phyloP scores from a whole-genome alignment of 2,113 vertebrate genomes.

The Albula goreensis region DNA sequence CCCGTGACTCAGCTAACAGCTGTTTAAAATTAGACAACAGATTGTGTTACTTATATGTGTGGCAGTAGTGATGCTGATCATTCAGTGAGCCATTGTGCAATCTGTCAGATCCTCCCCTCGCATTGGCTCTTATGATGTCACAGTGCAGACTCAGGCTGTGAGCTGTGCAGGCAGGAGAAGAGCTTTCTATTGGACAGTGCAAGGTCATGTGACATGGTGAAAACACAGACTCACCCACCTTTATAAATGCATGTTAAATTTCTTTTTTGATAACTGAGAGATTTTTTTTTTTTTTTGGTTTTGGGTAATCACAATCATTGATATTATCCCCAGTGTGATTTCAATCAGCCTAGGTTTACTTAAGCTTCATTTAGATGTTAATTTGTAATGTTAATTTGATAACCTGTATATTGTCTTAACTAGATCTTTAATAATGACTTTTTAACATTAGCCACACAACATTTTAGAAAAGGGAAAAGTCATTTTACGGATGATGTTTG shows the following conservation, averaged over 20 bases:
- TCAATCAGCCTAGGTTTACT: too few relatives aligned
- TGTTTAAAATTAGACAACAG: slow-evolving; percentile 76
- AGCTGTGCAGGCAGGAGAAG: too few relatives aligned
- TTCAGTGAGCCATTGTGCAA: slow-evolving; percentile 59
- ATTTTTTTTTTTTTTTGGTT: too few relatives aligned
- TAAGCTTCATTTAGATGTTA: neutral
- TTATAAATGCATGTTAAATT: too few relatives aligned
- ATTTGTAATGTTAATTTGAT: neutral
- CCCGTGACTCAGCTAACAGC: slow-evolving; percentile 65
- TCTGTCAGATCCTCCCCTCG: slow-evolving; percentile 57
- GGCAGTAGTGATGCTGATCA: slow-evolving; percentile 64
- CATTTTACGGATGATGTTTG: neutral
- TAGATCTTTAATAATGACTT: too few relatives aligned
- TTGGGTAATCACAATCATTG: too few relatives aligned
- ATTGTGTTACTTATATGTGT: slow-evolving; percentile 72
- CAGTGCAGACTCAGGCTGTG: slow-evolving; percentile 1
- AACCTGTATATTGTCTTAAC: too few relatives aligned
- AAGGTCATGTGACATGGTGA: too few relatives aligned
- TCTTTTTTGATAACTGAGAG: too few relatives aligned
- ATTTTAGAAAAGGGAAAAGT: neutral
- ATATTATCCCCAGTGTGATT: too few relatives aligned
- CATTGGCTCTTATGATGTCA: slow-evolving; percentile 46
- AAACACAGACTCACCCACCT: too few relatives aligned
- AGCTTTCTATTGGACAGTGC: too few relatives aligned
- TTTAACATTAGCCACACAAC: neutral